phyloP scores from a whole-genome alignment of 2,113 vertebrate genomes.

The Chaetops frenatus region DNA sequence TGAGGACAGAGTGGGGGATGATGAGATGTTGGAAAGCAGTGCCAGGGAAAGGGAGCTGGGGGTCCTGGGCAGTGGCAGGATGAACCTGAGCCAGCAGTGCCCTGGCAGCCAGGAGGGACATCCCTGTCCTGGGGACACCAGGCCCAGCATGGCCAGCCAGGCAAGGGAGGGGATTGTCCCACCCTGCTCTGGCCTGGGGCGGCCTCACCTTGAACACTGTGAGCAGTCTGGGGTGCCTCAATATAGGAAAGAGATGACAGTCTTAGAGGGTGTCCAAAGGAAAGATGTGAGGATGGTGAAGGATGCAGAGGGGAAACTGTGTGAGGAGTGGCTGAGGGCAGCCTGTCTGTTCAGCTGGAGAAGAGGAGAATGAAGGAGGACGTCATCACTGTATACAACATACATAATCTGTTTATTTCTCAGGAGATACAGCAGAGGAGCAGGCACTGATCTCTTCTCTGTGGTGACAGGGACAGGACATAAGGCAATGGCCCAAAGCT shows the following conservation, averaged over 20 bases:
- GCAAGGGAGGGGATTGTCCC: background rate
- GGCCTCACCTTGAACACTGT: rapidly evolving
- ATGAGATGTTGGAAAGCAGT: background rate
- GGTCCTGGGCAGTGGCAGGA: rapidly evolving
- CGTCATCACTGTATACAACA: background rate
- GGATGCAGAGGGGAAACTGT: rapidly evolving
- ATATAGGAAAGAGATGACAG: background rate
- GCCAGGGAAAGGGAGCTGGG: background rate
- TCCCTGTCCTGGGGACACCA: background rate
- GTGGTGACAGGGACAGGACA: no score
- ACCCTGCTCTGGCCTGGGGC: rapidly evolving
- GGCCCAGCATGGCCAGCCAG: rapidly evolving
- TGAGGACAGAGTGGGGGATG: rapidly evolving
- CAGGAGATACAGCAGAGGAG: background rate
- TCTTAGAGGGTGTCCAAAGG: background rate
- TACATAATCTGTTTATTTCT: background rate
- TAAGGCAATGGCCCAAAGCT: background rate
- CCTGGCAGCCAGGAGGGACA: background rate
- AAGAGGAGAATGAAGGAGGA: background rate
- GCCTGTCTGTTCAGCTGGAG: background rate
- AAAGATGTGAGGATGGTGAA: background rate
- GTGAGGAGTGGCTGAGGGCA: background rate
- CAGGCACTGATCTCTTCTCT: background rate
- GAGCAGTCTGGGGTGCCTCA: background rate
- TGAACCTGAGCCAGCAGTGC: background rate